A percentile compares a stretch with the other conserved stretches of the same genome.
phyloP scores from a whole-genome alignment of 2,888 invertebrate species.

The Pristionchus exspectatus region DNA sequence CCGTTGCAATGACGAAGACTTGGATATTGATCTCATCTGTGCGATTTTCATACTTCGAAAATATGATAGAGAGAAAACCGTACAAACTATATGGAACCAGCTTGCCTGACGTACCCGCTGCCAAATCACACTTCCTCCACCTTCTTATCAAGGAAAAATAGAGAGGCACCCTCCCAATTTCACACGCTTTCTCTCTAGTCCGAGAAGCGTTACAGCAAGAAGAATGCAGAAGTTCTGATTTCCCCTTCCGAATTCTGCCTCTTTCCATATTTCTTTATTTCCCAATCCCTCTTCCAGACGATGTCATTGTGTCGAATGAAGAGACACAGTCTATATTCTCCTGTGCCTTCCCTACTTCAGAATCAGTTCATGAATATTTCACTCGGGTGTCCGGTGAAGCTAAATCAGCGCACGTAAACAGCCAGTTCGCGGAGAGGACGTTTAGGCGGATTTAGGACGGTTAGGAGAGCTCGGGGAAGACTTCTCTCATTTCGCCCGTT shows the following conservation, averaged over 20 bases:
- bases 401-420: constrained; percentile 6
- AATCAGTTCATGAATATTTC: constrained; percentile 9
- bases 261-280: neutral
- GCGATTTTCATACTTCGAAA: too few relatives aligned
- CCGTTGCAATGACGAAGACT: too few relatives aligned
- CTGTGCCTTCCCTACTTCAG: neutral
- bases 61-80: too few relatives aligned
- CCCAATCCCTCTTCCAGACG: neutral
- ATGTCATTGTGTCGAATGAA: neutral
- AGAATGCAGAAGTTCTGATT: neutral
- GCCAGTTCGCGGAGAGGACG: neutral
- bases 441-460: neutral
- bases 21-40: too few relatives aligned
- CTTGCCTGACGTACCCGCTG: too few relatives aligned
- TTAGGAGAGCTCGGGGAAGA: neutral
- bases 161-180: neutral
- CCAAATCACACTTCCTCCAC: neutral
- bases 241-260: neutral
- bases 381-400: neutral
- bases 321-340: neutral
- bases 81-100: too few relatives aligned
- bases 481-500: neutral
- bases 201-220: neutral
- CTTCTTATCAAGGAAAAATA: neutral
- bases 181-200: neutral